Conservation (phyloP, 2,113 vertebrate species). For the Garra rufa region DNA sequence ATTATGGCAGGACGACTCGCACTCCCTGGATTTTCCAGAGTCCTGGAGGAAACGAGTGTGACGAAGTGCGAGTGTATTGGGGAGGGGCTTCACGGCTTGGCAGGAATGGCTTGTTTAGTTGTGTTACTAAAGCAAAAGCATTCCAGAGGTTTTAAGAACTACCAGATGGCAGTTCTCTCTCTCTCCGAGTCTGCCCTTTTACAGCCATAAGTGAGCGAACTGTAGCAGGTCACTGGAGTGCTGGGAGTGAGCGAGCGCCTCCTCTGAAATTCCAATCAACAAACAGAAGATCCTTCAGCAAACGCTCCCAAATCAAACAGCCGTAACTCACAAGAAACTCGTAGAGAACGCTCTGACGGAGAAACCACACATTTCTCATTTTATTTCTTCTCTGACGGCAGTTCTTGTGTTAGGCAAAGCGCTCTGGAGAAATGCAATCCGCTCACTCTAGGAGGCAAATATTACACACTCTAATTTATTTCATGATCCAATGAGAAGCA, state of each 20-base stretch:
- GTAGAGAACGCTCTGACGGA: neutral
- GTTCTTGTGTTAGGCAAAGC: neutral
- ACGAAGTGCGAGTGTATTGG: conserved; percentile 41
- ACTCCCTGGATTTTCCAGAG: conserved; percentile 51
- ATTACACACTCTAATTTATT: conserved; percentile 45
- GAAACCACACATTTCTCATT: neutral
- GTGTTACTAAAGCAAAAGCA: conserved; percentile 86
- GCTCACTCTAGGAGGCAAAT: neutral
- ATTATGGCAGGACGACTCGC: conserved; percentile 34
- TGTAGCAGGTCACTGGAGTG: conserved; percentile 60
- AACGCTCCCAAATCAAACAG: conserved; percentile 15
- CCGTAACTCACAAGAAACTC: neutral
- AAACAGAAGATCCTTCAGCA: conserved; percentile 35
- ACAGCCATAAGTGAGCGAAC: conserved; percentile 77
- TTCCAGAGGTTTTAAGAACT: conserved; percentile 85
- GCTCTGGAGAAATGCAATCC: neutral
- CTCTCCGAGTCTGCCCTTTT: conserved; percentile 76
- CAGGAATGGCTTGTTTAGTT: conserved; percentile 80
- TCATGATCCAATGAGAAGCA: conserved; percentile 47
- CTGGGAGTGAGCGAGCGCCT: conserved; percentile 46
- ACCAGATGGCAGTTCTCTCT: conserved; percentile 79
- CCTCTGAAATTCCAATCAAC: conserved; percentile 36
- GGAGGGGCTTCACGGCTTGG: conserved; percentile 67
- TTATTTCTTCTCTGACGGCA: neutral
- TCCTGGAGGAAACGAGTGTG: conserved; percentile 29